Evolutionary conservation across 1,140 invertebrate genomes (phyloP), one percentile per base, ranked within the genome.

Genomic region (Pseudomyrmex dendroicus): DNA sequence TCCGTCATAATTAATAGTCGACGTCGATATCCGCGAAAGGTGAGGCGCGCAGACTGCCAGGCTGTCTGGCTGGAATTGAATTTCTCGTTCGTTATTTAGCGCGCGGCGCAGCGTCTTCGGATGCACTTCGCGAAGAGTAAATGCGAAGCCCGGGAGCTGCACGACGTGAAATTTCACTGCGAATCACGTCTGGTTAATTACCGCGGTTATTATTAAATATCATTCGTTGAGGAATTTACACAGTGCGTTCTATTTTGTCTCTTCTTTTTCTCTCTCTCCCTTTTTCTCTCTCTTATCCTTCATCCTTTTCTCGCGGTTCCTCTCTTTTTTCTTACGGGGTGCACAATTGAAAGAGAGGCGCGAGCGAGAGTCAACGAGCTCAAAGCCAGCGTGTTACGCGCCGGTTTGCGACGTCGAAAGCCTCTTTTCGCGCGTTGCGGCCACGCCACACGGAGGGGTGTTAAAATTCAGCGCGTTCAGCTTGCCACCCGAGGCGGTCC

Each of bases 391-490:
- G 44, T 73, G 83, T 89, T 89, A 78, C 86, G 72, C 85, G 35
- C 57, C 62, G 66, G 86, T 56, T 86, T 35, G 64, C 63, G 76
- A 83, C 48, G 62, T 83, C 73, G 57, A 84, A 84, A 85, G 86
- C 82, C 73, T 83, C 80, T 88, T 88, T 88, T 85, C 68, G 59
- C 56, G 56, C 25, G 54, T n/a, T 62, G 59, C 74, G 22, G 72
- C 54, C 44, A 80, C 56, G 5, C 44, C 73, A n/a, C 48, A 20
- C 48, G 52, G 12, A 62, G 73, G 56, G 61, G 87, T 89, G 91
- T 92, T 91, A 89, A 92, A 91, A 91, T 92, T 91, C 91, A 91
- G 85, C 73, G 73, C 82, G 85, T 90, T 88, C 82, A 88, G 87
- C 91, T 90, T 89, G 89, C 68, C 72, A 89, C 88, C 88, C 66